Base-by-base conservation (phyloP, 2,797 vertebrate genomes). In the Taenioides sp. region DNA sequence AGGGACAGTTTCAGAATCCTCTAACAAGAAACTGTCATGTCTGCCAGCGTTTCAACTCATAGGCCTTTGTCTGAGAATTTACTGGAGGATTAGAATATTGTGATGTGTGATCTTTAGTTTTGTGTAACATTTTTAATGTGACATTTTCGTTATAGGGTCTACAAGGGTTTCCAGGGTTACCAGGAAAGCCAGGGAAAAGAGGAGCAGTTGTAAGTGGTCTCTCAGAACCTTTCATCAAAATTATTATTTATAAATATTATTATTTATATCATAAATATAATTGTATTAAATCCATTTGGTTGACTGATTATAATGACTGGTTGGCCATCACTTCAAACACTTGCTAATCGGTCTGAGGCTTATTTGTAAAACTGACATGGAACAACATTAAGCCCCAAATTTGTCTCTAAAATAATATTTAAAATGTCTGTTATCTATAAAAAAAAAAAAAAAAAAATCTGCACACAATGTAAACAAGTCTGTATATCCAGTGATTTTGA, bases 161-260 rank as follows among this genome's bases (percentile, higher is more conserved):
- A 76, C 92, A 93, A 78, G 98, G 98, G 78, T 92, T 95, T 78
- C 93, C 95, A 0, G 98, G 97, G 57, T 92, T 96, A 77, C 94
- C 94, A 87, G 98, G 97, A 87, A 93, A 93, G 81, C 93, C 92
- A 18, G 98, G 98, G 72, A 95, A 95, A 88, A 94, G 96, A 87
- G 98, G 97, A 1, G 94, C 96, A 25, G 87, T 95, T 92, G 98
- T 99, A 92, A 96, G 97, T 77, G 25, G 70, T 63, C 27, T 40
- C 40, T 69, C 4, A 40, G 20, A n/a, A 23, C 64, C 55, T 49
- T 22, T 34, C 22, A 69, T 59, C 28, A 67, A 52, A 27, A 59
- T 31, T 67, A 74, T 59, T 28, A 52, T n/a, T 52, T 52, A 52
- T 52, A 16, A n/a, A n/a, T n/a, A 59, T 31, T 67, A 74, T 59